Evolutionary conservation across 1,140 invertebrate genomes (phyloP).

Genomic region (Monomorium pharaonis): DNA sequence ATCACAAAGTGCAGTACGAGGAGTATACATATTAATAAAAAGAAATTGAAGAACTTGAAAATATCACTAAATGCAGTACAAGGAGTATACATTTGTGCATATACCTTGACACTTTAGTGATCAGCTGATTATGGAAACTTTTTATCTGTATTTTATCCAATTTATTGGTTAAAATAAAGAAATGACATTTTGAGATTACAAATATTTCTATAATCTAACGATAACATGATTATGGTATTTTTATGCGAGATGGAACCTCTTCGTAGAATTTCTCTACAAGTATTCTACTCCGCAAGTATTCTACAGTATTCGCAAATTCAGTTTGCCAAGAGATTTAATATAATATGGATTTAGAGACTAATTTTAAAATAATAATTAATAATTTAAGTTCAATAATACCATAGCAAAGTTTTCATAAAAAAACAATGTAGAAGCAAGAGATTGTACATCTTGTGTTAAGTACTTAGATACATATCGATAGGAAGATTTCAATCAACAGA

Average conservation of each 20-base stretch:
- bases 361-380: background rate
- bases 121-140: background rate
- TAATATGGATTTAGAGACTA: background rate
- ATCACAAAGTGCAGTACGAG: background rate
- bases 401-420: background rate
- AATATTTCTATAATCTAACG: slow-evolving; percentile 20
- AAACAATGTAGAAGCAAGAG: background rate
- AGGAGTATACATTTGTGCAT: background rate
- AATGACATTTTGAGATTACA: slow-evolving; percentile 7
- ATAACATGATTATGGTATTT: background rate
- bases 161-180: background rate
- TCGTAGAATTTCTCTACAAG: background rate
- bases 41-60: background rate
- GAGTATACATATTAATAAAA: background rate
- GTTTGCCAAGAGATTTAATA: slow-evolving; percentile 9
- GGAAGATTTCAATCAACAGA: slow-evolving; percentile 4
- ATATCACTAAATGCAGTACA: background rate
- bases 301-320: background rate
- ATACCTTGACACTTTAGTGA: background rate
- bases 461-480: slow-evolving; percentile 39
- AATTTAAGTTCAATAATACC: background rate
- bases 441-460: background rate
- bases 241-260: background rate
- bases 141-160: slow-evolving; percentile 3
- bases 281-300: no score